Evolutionary conservation across 2,888 invertebrate species (phyloP).

Genomic region (Opisthograptis luteolata): DNA sequence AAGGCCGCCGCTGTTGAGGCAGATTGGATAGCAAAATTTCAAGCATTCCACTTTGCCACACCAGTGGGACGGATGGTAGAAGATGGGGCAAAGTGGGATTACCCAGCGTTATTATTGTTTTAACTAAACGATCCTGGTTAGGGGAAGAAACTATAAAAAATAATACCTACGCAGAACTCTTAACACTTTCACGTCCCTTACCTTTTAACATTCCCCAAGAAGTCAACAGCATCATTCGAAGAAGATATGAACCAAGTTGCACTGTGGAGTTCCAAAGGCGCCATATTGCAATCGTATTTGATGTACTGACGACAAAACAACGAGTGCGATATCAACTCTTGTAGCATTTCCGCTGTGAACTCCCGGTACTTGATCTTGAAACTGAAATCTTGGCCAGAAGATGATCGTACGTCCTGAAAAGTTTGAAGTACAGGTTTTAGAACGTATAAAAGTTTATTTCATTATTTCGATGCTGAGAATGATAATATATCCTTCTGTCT

Average conservation of each 20-base stretch:
- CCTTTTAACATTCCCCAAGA: conserved; percentile 93
- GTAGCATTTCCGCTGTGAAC: conserved; percentile 95
- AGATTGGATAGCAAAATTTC: too few species aligned
- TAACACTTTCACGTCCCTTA: conserved; percentile 41
- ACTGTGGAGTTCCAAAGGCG: conserved; percentile 93
- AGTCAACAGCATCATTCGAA: conserved; percentile 91
- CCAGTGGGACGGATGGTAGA: too few species aligned
- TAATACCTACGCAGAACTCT: too few species aligned
- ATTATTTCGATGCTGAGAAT: too few species aligned
- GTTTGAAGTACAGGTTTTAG: not conserved
- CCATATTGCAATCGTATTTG: conserved; percentile 95
- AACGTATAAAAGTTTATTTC: not conserved
- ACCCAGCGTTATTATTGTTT: too few species aligned
- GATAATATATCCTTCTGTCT: too few species aligned
- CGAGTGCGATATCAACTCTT: conserved; percentile 94
- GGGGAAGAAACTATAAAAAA: too few species aligned
- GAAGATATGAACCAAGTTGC: conserved; percentile 96
- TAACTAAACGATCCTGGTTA: too few species aligned
- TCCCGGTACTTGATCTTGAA: conserved; percentile 94
- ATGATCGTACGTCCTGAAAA: conserved; percentile 90
- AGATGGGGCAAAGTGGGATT: too few species aligned
- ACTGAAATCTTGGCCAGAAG: conserved; percentile 91
- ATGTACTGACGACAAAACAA: conserved; percentile 95
- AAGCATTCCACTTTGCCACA: too few species aligned
- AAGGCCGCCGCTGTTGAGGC: too few species aligned